Base-by-base conservation (phyloP, 1,140 invertebrate genomes). In the Chironomus striatipennis region DNA sequence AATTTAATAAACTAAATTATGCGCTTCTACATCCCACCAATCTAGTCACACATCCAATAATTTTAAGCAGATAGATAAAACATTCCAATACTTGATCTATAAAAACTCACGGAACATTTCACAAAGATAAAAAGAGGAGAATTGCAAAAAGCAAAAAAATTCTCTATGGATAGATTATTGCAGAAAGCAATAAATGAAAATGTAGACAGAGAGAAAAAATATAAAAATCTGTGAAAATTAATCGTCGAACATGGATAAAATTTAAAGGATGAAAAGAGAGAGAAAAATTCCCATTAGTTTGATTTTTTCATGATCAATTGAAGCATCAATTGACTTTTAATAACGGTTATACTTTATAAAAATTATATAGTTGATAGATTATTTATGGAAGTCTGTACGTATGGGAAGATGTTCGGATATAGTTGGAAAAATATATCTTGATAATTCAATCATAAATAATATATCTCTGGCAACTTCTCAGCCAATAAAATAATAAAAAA, bases 381-480 rank as follows among this genome's bases (percentile, higher is more conserved):
- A n/a, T 57, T 57, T 57, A 57, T 57, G 47, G 47, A 5, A 57
- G 47, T n/a, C 15, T n/a, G 5, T 57, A 5, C 47, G n/a, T 57
- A 57, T n/a, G n/a, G n/a, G 47, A n/a, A 57, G 47, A 57, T 57
- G 24, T 34, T n/a, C 24, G 24, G 15, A 10, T 57, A n/a, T 57
- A 57, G 47, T n/a, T n/a, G 12, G 10, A 70, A 17, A 70, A 9
- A 70, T 70, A 70, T 20, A 70, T 70, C 17, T 70, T 70, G 65
- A 18, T 70, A 70, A 70, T 70, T 70, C 65, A 70, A 70, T 70
- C 65, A 70, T 70, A 70, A 70, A 70, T 70, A 70, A 70, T 70
- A 70, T 70, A 18, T 70, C 65, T 70, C 65, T 70, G 65, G 65
- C 65, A 70, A 70, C 65, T 70, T 70, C 65, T 18, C 65, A 70